Percentiles rank a stretch among this genome's conserved stretches.
These are phyloP conservation scores for Auanema freiburgensis DNA, from an alignment of 2,888 invertebrate genomes.

Conservation along the genomic window DNA sequence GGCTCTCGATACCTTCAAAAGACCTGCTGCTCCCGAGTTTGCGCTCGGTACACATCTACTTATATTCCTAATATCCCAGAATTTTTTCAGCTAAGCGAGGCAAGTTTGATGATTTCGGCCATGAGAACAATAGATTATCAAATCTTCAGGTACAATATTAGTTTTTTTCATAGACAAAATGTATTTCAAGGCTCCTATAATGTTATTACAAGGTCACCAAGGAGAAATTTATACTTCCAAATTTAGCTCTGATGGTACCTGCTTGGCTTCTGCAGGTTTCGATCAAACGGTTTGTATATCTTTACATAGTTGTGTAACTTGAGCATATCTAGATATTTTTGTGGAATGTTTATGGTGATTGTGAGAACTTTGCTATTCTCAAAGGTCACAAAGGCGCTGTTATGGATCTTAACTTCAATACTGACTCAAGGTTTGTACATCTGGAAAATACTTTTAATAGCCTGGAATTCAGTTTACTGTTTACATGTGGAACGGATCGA, in stretches of 20 bases:
- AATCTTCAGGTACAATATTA: conserved; percentile 19
- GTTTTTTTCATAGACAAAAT: not conserved
- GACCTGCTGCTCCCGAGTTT: conserved; percentile 16
- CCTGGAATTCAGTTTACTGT: conserved; percentile 71
- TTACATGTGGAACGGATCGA: conserved; percentile 90
- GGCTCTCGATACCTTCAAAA: conserved; percentile 20
- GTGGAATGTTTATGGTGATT: conserved; percentile 97
- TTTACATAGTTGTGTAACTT: conserved; percentile 5
- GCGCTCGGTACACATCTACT: too few species aligned
- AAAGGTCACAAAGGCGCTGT: conserved; percentile 92
- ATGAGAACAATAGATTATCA: conserved; percentile 1
- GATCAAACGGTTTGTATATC: conserved; percentile 77
- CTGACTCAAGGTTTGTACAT: conserved; percentile 40
- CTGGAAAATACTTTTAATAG: conserved; percentile 5
- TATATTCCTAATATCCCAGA: too few species aligned
- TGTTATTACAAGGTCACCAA: conserved; percentile 81
- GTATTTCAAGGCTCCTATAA: conserved; percentile 41
- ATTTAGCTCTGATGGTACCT: conserved; percentile 94
- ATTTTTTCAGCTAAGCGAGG: conserved; percentile 24
- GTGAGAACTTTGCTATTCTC: conserved; percentile 91
- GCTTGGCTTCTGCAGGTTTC: conserved; percentile 89
- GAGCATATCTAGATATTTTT: conserved; percentile 68
- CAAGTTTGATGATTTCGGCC: conserved; percentile 21
- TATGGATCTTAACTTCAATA: conserved; percentile 76
- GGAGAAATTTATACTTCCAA: conserved; percentile 90